phyloP scores from a whole-genome alignment of 1,140 invertebrate genomes.

The Hesperophylax magnus region DNA sequence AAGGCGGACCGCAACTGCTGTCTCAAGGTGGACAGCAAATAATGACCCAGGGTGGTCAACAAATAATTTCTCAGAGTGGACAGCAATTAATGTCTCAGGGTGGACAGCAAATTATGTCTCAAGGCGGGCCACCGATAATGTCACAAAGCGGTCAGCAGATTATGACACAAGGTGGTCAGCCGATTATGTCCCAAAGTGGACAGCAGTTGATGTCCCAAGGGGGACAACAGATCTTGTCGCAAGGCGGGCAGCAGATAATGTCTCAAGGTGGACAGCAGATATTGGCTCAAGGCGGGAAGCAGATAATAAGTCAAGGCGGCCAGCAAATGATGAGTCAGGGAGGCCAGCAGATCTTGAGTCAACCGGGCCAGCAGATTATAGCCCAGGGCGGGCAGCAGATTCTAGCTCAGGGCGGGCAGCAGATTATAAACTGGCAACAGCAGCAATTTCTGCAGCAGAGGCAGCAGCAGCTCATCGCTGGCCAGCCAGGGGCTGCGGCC shows the following conservation, averaged over 20 bases:
- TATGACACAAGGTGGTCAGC: constrained; percentile 57
- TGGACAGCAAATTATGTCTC: constrained; percentile 65
- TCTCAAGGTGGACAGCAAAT: constrained; percentile 65
- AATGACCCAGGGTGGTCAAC: constrained; percentile 64
- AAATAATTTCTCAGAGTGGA: constrained; percentile 65
- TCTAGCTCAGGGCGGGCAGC: constrained; percentile 60
- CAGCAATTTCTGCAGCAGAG: constrained; percentile 60
- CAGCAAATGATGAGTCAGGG: constrained; percentile 61
- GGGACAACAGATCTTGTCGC: constrained; percentile 31
- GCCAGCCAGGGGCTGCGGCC: constrained; percentile 64
- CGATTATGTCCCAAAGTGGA: constrained; percentile 58
- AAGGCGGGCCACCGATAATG: constrained; percentile 61
- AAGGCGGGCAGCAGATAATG: constrained; percentile 60
- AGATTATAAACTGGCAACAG: constrained; percentile 31
- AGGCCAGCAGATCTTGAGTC: constrained; percentile 45
- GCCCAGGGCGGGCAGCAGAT: constrained; percentile 44
- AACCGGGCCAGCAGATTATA: constrained; percentile 58
- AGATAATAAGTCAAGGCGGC: constrained; percentile 58
- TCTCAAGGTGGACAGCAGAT: constrained; percentile 55
- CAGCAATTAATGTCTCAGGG: constrained; percentile 66
- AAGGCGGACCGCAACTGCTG: constrained; percentile 67
- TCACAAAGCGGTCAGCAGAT: constrained; percentile 61
- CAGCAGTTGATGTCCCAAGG: constrained; percentile 46
- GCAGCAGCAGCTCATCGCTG: constrained; percentile 65
- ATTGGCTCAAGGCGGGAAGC: constrained; percentile 58